Base-by-base conservation (phyloP, 2,113 vertebrate genomes). In the Oncorhynchus mykiss region DNA sequence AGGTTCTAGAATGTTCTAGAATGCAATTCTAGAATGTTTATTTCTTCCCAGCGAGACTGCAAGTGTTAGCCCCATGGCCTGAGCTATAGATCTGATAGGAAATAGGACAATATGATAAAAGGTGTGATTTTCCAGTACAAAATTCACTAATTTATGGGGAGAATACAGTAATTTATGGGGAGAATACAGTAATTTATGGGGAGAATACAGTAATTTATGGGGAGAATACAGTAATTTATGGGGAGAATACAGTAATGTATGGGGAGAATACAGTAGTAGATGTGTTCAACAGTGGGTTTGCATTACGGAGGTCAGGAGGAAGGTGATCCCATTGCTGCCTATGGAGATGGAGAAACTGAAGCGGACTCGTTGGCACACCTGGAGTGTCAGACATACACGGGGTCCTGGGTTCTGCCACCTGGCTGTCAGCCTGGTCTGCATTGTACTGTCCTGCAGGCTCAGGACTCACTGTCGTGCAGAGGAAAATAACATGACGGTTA, bases 101-200 rank as follows among this genome's bases (percentile, higher is more conserved):
- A 71, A 78, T 72, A 84, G 78, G 73, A 79, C 80, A 77, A 39
- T 82, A 57, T 51, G 3, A 39, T 39, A 78, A 85, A 34, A 2
- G 31, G n/a, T 51, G n/a, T 73, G 31, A 66, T 25, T 66, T 20
- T 72, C 72, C 11, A 25, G 24, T 78, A 39, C 59, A 51, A 51
- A 14, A 51, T 48, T 67, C 78, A 65, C 75, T 48, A 59, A 78
- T 78, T 70, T 64, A 68, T 45, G 14, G 48, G 51, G 54, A 24
- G 1, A 66, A 25, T 20, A 59, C 57, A 18, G 62, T 68, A 62
- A 79, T 78, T 70, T 64, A 71, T 45, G 24, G 45, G 39, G 54
- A 24, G 1, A 66, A 24, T 16, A 64, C 62, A n/a, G 62, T 68
- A 67, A 79, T 27, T 2, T 27, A 2, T 27, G 27, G 27, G 29